Conservation (phyloP, 2,888 invertebrate species). For the Lasioglossum villosulum region DNA sequence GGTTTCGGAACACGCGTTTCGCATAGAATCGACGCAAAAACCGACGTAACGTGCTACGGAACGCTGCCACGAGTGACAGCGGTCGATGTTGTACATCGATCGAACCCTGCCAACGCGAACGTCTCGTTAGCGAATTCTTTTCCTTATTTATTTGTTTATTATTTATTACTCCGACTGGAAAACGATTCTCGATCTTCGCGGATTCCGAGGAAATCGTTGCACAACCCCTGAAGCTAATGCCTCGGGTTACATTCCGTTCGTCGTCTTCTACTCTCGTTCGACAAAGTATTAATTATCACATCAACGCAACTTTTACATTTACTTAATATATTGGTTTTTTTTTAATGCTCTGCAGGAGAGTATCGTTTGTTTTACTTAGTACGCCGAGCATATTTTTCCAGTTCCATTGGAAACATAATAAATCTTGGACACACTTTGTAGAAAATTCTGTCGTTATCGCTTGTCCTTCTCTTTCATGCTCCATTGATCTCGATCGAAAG, state of each 20-base stretch:
- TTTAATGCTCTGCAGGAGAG: not conserved
- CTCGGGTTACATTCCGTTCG: too few relatives aligned
- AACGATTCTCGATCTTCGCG: not conserved
- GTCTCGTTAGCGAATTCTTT: slow-evolving; percentile 4
- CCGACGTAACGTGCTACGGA: not conserved
- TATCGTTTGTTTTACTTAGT: not conserved
- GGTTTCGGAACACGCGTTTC: not conserved
- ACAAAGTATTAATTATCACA: too few relatives aligned
- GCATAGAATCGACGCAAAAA: not conserved
- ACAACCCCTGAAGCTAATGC: not conserved
- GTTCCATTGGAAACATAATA: not conserved
- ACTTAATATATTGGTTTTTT: not conserved
- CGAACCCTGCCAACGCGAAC: not conserved
- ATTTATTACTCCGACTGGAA: not conserved
- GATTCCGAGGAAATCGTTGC: not conserved
- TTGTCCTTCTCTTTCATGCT: not conserved
- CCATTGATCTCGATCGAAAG: not conserved
- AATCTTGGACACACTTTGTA: not conserved
- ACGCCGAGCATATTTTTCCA: not conserved
- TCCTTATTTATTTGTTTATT: not conserved
- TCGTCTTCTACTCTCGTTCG: too few relatives aligned
- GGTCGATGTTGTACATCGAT: not conserved
- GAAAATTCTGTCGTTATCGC: not conserved
- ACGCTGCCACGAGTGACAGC: not conserved
- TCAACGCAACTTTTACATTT: too few relatives aligned